phyloP scores from a whole-genome alignment of 2,888 invertebrate genomes.

The Archaeoteleia sp. region DNA sequence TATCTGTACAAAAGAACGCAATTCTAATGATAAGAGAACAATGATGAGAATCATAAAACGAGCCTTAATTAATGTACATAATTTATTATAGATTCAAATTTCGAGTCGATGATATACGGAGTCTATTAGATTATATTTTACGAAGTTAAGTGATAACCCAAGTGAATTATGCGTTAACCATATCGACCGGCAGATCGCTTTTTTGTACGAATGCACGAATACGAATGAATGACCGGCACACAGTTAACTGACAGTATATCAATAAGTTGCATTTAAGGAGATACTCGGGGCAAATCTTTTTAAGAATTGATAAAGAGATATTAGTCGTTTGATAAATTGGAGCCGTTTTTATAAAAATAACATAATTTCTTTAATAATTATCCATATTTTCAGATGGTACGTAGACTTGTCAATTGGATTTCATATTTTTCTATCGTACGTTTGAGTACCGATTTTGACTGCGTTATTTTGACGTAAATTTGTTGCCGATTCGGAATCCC shows the following conservation, averaged over 20 bases:
- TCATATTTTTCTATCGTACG: too few relatives aligned
- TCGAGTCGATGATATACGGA: constrained; percentile 63
- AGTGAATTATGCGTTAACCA: constrained; percentile 54
- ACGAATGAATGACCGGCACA: constrained; percentile 24
- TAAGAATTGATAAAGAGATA: too few relatives aligned
- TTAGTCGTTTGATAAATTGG: too few relatives aligned
- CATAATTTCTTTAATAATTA: too few relatives aligned
- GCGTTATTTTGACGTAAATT: too few relatives aligned
- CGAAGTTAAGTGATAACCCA: constrained; percentile 62
- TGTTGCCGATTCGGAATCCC: too few relatives aligned
- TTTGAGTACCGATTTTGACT: too few relatives aligned
- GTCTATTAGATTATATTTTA: constrained; percentile 68
- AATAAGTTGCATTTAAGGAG: constrained; percentile 61
- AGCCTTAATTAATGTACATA: constrained; percentile 63
- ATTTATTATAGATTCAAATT: constrained; percentile 61
- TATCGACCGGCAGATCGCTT: constrained; percentile 48
- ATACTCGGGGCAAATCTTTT: constrained; percentile 63
- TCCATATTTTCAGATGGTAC: too few relatives aligned
- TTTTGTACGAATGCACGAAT: constrained; percentile 37
- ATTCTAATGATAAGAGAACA: constrained; percentile 48
- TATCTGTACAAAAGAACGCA: constrained; percentile 57
- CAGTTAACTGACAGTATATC: constrained; percentile 47
- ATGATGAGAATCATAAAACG: constrained; percentile 53
- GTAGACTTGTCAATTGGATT: too few relatives aligned
- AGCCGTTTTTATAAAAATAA: too few relatives aligned